phyloP scores from a whole-genome alignment of 2,113 vertebrate genomes.

The Loxodonta africana region DNA sequence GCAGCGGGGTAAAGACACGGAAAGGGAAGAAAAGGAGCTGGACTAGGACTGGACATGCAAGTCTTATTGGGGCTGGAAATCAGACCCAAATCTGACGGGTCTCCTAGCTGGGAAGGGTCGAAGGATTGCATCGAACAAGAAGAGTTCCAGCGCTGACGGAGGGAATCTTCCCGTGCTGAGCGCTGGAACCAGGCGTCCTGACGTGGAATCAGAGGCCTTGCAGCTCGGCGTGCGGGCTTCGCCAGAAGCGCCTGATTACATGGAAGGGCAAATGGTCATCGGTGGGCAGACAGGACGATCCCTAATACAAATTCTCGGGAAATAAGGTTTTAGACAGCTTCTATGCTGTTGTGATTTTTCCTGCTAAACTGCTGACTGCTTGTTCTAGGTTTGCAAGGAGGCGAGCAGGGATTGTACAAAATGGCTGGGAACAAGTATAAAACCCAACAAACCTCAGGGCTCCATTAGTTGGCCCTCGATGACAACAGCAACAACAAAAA shows the following conservation, averaged over 20 bases:
- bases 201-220: neutral
- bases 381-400: neutral
- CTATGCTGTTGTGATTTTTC: neutral
- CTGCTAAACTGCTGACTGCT: neutral
- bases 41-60: neutral
- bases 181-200: neutral
- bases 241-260: neutral
- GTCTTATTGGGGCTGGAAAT: neutral
- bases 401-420: neutral
- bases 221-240: neutral
- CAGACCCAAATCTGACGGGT: neutral
- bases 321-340: constrained; percentile 44
- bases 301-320: neutral
- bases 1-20: neutral
- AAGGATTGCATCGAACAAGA: neutral
- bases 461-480: neutral
- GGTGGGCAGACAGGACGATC: neutral
- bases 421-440: neutral
- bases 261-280: neutral
- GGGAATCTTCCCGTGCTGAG: neutral
- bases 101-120: neutral
- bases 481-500: neutral
- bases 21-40: neutral
- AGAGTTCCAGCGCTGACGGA: neutral
- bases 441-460: neutral